Base-by-base conservation (phyloP, 2,888 invertebrate genomes). In the Drosophila mulleri region DNA sequence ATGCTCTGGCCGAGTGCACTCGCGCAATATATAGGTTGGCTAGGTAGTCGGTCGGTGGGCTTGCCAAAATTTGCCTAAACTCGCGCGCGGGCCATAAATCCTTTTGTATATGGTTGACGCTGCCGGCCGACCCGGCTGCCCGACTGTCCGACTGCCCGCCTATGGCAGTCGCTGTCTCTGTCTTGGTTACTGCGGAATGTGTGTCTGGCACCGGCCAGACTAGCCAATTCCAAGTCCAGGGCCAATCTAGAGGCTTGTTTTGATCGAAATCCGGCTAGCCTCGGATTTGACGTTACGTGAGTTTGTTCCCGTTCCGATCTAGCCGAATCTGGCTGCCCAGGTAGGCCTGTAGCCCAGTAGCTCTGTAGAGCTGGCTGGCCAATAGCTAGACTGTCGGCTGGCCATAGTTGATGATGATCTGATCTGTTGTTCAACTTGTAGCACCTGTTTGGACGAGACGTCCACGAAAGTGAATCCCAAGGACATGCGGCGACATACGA, bases 31-130 rank as follows among this genome's bases (percentile, higher is more conserved):
- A 81, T 81, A 81, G 66, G n/a, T 54, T 39, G 61, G 53, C 58
- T 81, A 81, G 81, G 81, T 81, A 81, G 78, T n/a, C 60, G 5
- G 57, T 53, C 60, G 9, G 57, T 56, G 32, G 60, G 67, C 54
- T 83, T 79, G 85, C 84, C n/a, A 57, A 62, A 88, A 83, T 90
- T 88, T 90, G 87, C 80, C 84, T 88, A 89, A 77, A 71, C 72
- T 83, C 82, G 83, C 80, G 78, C 41, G 44, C 69, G 66, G 37
- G 81, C 68, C 75, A 89, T 84, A 90, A 89, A 89, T 88, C 83
- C 84, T 77, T 83, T 88, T 71, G 52, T 67, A 32, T 44, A 56
- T 16, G 41, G 47, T 11, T 41, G 47, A 52, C 59, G 60, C 45
- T 42, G 50, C 39, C 47, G 62, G 29, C 20, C 67, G 67, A 23